Evolutionary conservation across 2,797 vertebrate species (phyloP), one percentile per base, ranked within the genome.

Genomic region (Columba guinea): DNA sequence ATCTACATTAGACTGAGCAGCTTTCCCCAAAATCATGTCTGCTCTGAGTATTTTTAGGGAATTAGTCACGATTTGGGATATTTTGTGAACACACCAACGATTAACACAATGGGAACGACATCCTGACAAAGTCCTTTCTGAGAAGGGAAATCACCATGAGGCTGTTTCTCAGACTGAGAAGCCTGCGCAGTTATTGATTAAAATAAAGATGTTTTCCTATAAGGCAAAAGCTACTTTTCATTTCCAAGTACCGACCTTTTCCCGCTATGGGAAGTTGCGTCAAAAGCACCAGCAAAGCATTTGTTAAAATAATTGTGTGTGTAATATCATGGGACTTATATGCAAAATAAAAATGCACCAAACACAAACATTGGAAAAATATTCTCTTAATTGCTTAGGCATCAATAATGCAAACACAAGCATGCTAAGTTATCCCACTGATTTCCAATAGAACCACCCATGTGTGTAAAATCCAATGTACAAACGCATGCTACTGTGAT

Each of bases 371-470:
- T 49, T 30, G 63, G 48, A 91, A 93, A 91, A 94, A 81, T 79
- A 83, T 46, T 90, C 52, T 62, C 88, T 77, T 79, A 94, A 95
- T 90, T 84, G 88, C 70, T 84, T 41, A 65, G 28, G 59, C 88
- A 91, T 93, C 92, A 79, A 87, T 94, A 94, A 84, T 21, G n/a
- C 87, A 69, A 93, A 92, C 74, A 35, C 39, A 60, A 94, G 75
- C 89, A 58, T 4, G 49, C 39, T 75, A 39, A 84, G 59, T 76
- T 88, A 35, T 39, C 48, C 44, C 70, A 84, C 62, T 35, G 93
- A 94, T 93, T 91, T 91, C 82, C 91, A 92, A 87, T 46, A 46
- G 67, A 79, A 22, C 4, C 11, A 74, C 4, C 76, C 93, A 87
- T 27, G 89, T 49, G 68, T 89, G 64, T 22, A 74, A 83, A 86